Conservation (phyloP, 2,888 invertebrate genomes). For the Anthoptus insignis region DNA sequence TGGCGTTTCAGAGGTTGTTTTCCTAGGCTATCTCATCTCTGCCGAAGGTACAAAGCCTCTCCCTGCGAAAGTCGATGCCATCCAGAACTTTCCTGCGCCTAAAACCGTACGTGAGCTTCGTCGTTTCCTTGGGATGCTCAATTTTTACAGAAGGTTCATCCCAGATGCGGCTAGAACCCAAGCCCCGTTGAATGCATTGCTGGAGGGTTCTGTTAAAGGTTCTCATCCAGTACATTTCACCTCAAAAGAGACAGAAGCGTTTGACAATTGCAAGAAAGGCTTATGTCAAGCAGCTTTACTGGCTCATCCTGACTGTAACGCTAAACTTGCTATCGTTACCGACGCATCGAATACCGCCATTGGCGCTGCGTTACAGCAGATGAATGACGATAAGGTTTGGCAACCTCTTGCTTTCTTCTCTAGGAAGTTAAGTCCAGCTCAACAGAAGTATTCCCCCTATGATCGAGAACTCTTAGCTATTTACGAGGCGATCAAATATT, state of each 20-base stretch:
- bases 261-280: neutral
- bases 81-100: neutral
- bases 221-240: conserved; percentile 54
- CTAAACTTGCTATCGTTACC: conserved; percentile 53
- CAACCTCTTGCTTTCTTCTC: conserved; percentile 62
- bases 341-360: conserved; percentile 48
- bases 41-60: conserved; percentile 41
- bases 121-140: conserved; percentile 35
- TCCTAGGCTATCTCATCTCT: conserved; percentile 24
- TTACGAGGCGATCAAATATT: conserved; percentile 58
- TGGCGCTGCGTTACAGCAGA: conserved; percentile 49
- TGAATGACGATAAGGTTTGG: conserved; percentile 45
- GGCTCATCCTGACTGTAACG: conserved; percentile 47
- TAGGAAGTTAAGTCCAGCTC: conserved; percentile 53
- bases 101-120: conserved; percentile 39
- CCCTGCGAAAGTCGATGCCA: conserved; percentile 25
- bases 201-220: conserved; percentile 56
- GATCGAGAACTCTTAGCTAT: conserved; percentile 64
- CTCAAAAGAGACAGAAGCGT: conserved; percentile 25
- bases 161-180: conserved; percentile 34
- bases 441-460: conserved; percentile 60
- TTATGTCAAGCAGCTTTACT: conserved; percentile 6
- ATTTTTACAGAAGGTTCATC: conserved; percentile 30
- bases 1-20: conserved; percentile 22
- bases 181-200: conserved; percentile 2